A percentile compares a stretch with the other conserved stretches of the same genome.
These are phyloP conservation scores for Pimephales promelas DNA, from an alignment of 2,113 vertebrate species.

Conservation along the genomic window DNA sequence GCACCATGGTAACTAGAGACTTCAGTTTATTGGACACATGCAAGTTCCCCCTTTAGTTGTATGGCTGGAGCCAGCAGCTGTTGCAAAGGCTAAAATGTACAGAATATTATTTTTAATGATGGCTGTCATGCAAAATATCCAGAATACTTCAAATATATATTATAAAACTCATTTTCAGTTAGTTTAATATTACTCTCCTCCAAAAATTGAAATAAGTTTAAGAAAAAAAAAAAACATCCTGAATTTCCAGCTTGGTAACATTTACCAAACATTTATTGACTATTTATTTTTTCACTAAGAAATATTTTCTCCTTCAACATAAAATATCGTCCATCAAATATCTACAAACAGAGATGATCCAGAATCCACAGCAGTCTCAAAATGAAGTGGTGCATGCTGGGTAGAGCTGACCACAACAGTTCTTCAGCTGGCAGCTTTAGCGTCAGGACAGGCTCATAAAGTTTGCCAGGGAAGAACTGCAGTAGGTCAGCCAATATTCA, in stretches of 20 bases:
- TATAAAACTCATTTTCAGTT: not conserved
- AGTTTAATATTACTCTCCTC: not conserved
- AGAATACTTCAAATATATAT: not conserved
- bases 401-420: constrained; percentile 95
- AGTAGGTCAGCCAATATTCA: constrained; percentile 85
- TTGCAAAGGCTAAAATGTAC: not conserved
- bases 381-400: constrained; percentile 62
- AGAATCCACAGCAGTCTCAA: not conserved
- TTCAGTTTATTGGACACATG: not conserved
- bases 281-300: too few relatives aligned
- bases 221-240: not conserved
- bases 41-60: not conserved
- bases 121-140: not conserved
- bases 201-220: not conserved
- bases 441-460: constrained; percentile 94
- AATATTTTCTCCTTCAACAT: not conserved
- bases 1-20: not conserved
- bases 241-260: not conserved
- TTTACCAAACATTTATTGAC: too few relatives aligned
- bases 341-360: not conserved
- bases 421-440: constrained; percentile 99
- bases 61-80: not conserved
- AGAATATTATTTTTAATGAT: not conserved
- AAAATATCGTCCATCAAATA: not conserved
- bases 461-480: constrained; percentile 99